Evolutionary conservation across 2,113 vertebrate genomes (phyloP), one percentile per base, ranked within the genome.

Genomic region (Gobiocypris rarus): DNA sequence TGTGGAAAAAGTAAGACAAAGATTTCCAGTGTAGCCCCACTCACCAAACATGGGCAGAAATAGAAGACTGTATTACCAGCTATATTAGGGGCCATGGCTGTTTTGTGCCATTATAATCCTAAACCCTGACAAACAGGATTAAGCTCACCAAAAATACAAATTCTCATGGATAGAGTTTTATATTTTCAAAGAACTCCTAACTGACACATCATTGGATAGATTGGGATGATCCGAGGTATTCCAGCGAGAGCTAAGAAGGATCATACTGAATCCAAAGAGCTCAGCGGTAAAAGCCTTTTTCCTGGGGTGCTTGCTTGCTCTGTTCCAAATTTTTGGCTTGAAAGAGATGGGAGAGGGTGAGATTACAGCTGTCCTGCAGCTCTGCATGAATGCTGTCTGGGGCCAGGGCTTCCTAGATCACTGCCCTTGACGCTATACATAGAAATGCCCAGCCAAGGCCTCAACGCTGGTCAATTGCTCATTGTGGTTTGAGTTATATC

Each of bases 401-500:
- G n/a, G 13, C 15, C 58, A 65, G 59, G 63, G 63, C 15, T 54
- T 81, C 73, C 80, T 67, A 59, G 45, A 22, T 59, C 58, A 81
- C 50, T 63, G 24, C 50, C 26, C 80, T 59, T 34, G 15, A 78
- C 59, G 43, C 45, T 75, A 28, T 43, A 45, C 74, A 28, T 56
- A 65, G 67, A 65, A 75, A 45, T 58, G 52, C n/a, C 41, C 45
- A 65, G 54, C 28, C 59, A 34, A 26, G 54, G 15, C 15, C 38
- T 74, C 74, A 43, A 56, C 75, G 19, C 59, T 34, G 22, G 38
- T 34, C 67, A 52, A 63, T 75, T 83, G 15, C 79, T 77, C 17
- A 11, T 52, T 58, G 78, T 84, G 26, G 83, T 89, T 89, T 86
- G 88, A 81, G 38, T 69, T 61, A 15, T 82, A 84, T 85, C 86